Percentiles rank a stretch among this genome's conserved stretches.
These are phyloP conservation scores for Arizona elegans DNA, from an alignment of 2,113 vertebrate genomes.

Conservation along the genomic window DNA sequence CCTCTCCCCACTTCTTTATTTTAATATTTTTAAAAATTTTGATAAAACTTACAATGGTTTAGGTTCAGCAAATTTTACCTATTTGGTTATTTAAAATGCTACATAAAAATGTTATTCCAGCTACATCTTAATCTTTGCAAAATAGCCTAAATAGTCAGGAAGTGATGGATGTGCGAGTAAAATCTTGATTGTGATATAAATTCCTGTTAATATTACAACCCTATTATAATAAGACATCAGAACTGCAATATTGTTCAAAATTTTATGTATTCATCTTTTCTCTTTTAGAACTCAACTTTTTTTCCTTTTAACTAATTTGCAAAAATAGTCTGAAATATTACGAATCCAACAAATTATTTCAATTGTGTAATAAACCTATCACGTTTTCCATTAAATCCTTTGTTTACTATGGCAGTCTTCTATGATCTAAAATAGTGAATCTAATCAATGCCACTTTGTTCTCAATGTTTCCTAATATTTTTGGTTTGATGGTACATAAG, in stretches of 20 bases:
- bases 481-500: neutral
- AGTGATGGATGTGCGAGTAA: neutral
- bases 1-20: neutral
- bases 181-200: neutral
- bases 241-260: neutral
- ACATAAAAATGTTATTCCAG: neutral
- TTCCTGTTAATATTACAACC: neutral
- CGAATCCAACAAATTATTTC: neutral
- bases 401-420: neutral
- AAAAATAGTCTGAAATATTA: neutral
- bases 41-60: neutral
- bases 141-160: neutral
- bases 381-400: neutral
- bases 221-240: neutral
- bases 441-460: neutral
- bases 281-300: neutral
- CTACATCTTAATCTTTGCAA: neutral
- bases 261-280: neutral
- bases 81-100: neutral
- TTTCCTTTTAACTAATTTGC: neutral
- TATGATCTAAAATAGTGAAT: neutral
- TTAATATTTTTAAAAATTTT: neutral
- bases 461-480: neutral
- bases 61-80: neutral
- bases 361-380: neutral